phyloP scores from a whole-genome alignment of 2,113 vertebrate genomes.

The Thomomys bottae region DNA sequence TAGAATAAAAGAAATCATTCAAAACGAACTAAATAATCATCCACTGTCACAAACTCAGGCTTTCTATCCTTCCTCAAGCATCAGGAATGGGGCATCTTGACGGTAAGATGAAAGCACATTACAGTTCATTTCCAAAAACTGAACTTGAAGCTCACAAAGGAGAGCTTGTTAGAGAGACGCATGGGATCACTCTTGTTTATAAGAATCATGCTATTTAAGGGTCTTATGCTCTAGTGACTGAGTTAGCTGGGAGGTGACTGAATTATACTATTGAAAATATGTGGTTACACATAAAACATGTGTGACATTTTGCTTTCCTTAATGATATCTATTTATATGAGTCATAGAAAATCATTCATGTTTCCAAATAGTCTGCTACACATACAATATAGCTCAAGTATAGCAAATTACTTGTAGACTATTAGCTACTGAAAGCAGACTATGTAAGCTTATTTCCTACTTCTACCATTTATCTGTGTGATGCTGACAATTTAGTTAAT shows the following conservation, averaged over 20 bases:
- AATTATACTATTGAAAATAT: background rate
- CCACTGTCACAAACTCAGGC: background rate
- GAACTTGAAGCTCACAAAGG: background rate
- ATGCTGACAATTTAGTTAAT: background rate
- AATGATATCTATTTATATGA: background rate
- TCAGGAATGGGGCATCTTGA: background rate
- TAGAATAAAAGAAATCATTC: background rate
- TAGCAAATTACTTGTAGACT: background rate
- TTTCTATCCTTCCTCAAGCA: background rate
- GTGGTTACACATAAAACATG: background rate
- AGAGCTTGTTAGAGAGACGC: background rate
- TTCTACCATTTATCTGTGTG: background rate
- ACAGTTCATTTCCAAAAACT: background rate
- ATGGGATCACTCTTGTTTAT: background rate
- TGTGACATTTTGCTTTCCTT: background rate
- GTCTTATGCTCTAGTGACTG: too few species aligned
- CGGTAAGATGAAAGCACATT: background rate
- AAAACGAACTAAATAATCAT: constrained; percentile 12
- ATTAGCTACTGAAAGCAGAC: background rate
- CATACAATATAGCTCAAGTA: background rate
- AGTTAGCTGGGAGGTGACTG: too few species aligned
- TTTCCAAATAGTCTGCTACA: background rate
- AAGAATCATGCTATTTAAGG: too few species aligned
- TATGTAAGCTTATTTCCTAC: background rate
- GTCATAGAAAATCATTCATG: background rate